phyloP scores from a whole-genome alignment of 2,888 invertebrate species.

The Catocala fraxini region DNA sequence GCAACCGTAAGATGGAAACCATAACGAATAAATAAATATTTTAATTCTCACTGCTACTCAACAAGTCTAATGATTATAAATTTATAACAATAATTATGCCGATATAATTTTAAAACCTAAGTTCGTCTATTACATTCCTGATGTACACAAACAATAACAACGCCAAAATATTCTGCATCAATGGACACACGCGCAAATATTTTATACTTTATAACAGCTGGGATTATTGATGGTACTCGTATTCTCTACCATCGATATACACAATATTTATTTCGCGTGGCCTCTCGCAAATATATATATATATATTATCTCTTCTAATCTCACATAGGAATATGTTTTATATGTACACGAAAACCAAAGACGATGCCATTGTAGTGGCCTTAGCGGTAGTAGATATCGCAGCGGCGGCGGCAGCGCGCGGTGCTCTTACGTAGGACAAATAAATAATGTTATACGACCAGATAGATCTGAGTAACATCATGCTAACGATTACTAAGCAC shows the following conservation, averaged over 20 bases:
- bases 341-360: conserved; percentile 55
- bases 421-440: conserved; percentile 54
- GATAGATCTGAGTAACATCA: conserved; percentile 78
- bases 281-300: conserved; percentile 64
- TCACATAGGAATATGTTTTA: conserved; percentile 65
- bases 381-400: conserved; percentile 25
- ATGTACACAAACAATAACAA: conserved; percentile 75
- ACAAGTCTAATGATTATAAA: conserved; percentile 83
- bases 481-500: conserved; percentile 86
- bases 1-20: conserved; percentile 77
- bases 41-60: conserved; percentile 84
- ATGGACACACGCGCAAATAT: conserved; percentile 54
- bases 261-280: conserved; percentile 56
- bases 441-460: conserved; percentile 67
- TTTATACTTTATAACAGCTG: conserved; percentile 36
- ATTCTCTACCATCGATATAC: conserved; percentile 43
- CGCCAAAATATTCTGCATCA: conserved; percentile 61
- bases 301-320: conserved; percentile 60
- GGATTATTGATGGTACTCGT: conserved; percentile 43
- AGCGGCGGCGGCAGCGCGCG: conserved; percentile 27
- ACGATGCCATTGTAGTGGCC: conserved; percentile 46
- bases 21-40: conserved; percentile 84
- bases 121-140: conserved; percentile 63
- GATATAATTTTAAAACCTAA: conserved; percentile 76
- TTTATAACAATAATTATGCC: conserved; percentile 86